Conservation (phyloP, 1,140 invertebrate genomes). For the Drosophila carrolli region DNA sequence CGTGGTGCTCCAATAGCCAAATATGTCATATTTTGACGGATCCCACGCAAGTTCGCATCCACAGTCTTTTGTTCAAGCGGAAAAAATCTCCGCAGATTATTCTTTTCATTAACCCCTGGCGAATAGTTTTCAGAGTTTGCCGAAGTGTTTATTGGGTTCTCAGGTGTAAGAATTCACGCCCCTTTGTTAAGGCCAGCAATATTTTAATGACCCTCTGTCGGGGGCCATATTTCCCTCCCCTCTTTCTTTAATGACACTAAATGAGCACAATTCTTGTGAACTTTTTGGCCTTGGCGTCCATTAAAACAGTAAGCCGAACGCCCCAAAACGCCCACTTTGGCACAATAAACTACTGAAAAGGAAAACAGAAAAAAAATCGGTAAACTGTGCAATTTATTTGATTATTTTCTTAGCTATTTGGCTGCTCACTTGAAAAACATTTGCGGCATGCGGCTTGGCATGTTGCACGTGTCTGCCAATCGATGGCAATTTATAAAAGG, state of each 20-base stretch:
- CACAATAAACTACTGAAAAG: conserved; percentile 62
- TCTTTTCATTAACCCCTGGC: conserved; percentile 49
- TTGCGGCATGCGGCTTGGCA: conserved; percentile 73
- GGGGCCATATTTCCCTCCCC: not conserved
- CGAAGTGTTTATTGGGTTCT: conserved; percentile 18
- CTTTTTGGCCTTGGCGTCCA: conserved; percentile 14
- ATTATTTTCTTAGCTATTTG: conserved; percentile 32
- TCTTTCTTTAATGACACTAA: conserved; percentile 14
- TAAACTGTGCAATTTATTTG: conserved; percentile 41
- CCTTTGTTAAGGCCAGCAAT: conserved; percentile 14
- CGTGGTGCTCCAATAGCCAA: conserved; percentile 67
- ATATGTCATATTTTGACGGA: conserved; percentile 45
- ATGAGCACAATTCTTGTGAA: conserved; percentile 49
- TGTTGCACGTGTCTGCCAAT: conserved; percentile 76
- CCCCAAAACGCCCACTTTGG: conserved; percentile 32
- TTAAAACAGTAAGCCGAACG: conserved; percentile 23
- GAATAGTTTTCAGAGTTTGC: conserved; percentile 6
- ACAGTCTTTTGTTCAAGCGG: conserved; percentile 56
- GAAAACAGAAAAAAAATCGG: conserved; percentile 20
- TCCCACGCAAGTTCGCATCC: conserved; percentile 56
- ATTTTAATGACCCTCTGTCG: conserved; percentile 21
- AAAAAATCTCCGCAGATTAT: conserved; percentile 15
- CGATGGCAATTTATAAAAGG: conserved; percentile 71
- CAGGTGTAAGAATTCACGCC: conserved; percentile 53
- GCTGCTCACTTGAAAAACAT: conserved; percentile 53